phyloP scores from a whole-genome alignment of 2,797 vertebrate species.

The Poeciliopsis presidionis region DNA sequence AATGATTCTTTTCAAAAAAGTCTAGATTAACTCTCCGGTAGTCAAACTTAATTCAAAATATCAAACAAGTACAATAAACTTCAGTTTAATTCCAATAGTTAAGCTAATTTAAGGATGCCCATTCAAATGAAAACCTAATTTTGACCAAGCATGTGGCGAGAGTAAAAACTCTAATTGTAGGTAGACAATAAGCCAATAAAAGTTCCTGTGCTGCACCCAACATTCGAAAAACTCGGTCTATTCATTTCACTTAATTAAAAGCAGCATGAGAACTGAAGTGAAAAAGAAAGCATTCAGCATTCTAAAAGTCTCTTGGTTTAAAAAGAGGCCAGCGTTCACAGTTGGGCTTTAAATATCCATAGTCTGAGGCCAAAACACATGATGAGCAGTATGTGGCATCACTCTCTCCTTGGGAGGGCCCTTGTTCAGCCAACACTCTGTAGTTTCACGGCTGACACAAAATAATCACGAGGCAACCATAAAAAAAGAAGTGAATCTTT shows the following conservation, averaged over 20 bases:
- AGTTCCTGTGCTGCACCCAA: neutral
- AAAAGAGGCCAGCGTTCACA: constrained; percentile 10
- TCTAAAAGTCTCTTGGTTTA: constrained; percentile 3
- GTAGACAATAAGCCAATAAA: neutral
- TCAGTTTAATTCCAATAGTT: neutral
- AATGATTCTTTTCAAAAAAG: neutral
- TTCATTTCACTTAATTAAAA: neutral
- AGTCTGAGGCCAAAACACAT: constrained; percentile 21
- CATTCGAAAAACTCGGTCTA: neutral
- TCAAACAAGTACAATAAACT: neutral
- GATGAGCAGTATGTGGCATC: constrained; percentile 26
- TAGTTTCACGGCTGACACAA: neutral
- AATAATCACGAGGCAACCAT: constrained; percentile 8
- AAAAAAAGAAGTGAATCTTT: constrained; percentile 2
- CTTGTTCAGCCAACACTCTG: constrained; percentile 30
- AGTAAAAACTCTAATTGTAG: neutral
- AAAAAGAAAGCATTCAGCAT: constrained; percentile 12
- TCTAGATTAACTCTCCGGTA: neutral
- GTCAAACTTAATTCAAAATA: neutral
- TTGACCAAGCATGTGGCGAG: neutral
- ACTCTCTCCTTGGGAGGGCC: constrained; percentile 19
- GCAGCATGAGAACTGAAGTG: neutral
- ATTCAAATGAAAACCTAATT: no score
- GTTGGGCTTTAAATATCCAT: constrained; percentile 9
- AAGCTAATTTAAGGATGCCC: neutral